Base-by-base conservation (phyloP, 1,140 invertebrate species). In the Drosophila mojavensis region DNA sequence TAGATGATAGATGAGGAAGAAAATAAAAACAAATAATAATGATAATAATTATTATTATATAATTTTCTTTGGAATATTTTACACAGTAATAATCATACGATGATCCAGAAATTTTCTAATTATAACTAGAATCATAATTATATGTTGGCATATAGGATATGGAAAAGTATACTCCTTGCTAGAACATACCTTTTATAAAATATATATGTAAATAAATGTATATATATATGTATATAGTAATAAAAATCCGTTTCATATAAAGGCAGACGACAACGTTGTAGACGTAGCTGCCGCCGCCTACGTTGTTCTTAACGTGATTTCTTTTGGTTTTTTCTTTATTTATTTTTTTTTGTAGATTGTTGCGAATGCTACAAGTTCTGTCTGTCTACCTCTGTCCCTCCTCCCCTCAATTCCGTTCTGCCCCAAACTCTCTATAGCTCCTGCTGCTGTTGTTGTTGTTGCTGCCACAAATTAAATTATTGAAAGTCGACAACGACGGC, bases 401-500 rank as follows among this genome's bases (percentile, higher is more conserved):
- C 61, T 51, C 47, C 41, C 15, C 20, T 47, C 4, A 6, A 45
- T 45, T 15, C 43, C 43, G 28, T 45, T 24, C 43, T 60, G 33
- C 36, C 3, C 36, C 36, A 39, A 39, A 39, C 36, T 39, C 36
- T 5, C 2, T 6, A 30, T 30, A 24, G 28, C 61, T 48, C 65
- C 53, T 61, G 45, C 43, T 63, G 67, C 20, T 55, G 33, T 53
- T 51, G 61, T 64, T 62, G 51, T 53, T 64, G 54, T 64, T 72
- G 64, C 63, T 84, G 77, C 75, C 78, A 86, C 84, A 86, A 86
- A 86, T 89, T 66, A 83, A 86, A 89, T 86, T 86, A 89, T 86
- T 86, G 83, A 86, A 88, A 86, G 83, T 86, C 83, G 82, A 62
- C 53, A 39, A 4, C 50, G 61, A 72, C 73, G 61, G 75, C 73